Evolutionary conservation across 2,113 vertebrate species (phyloP).

Genomic region (Ploceus nigricollis): DNA sequence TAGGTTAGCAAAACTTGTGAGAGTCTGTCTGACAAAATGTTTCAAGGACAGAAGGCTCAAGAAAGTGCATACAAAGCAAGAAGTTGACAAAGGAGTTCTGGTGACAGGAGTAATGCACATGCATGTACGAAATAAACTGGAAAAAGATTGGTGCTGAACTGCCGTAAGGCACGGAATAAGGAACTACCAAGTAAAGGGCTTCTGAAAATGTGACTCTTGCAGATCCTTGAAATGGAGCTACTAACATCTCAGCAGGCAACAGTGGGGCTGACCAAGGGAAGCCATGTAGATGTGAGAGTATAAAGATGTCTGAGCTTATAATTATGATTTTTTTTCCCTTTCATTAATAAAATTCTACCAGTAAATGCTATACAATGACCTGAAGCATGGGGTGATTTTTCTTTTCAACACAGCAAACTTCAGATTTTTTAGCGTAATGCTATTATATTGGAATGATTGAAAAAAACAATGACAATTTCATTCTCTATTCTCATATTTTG

Average conservation of each 20-base stretch:
- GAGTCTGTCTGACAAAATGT: not conserved
- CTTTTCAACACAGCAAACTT: not conserved
- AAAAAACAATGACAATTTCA: not conserved
- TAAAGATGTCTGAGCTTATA: not conserved
- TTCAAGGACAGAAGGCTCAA: not conserved
- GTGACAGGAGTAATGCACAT: not conserved
- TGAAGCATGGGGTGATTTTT: not conserved
- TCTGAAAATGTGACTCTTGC: not conserved
- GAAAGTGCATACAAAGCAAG: not conserved
- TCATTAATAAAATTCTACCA: not conserved
- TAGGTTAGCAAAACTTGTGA: not conserved
- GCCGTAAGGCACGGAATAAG: not conserved
- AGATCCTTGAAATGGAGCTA: not conserved
- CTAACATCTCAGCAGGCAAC: not conserved
- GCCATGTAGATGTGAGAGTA: accelerated
- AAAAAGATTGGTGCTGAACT: not conserved
- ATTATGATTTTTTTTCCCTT: not conserved
- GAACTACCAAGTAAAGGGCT: not conserved
- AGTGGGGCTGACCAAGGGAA: not conserved
- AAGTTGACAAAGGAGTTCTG: not conserved
- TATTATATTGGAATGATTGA: not conserved
- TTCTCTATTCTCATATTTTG: not conserved
- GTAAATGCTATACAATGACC: not conserved
- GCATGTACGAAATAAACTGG: not conserved
- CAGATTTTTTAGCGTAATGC: not conserved